Percentiles rank a stretch among this genome's conserved stretches.
Conservation (phyloP, 2,113 vertebrate species). For the Ptilorrhoa leucosticta region DNA sequence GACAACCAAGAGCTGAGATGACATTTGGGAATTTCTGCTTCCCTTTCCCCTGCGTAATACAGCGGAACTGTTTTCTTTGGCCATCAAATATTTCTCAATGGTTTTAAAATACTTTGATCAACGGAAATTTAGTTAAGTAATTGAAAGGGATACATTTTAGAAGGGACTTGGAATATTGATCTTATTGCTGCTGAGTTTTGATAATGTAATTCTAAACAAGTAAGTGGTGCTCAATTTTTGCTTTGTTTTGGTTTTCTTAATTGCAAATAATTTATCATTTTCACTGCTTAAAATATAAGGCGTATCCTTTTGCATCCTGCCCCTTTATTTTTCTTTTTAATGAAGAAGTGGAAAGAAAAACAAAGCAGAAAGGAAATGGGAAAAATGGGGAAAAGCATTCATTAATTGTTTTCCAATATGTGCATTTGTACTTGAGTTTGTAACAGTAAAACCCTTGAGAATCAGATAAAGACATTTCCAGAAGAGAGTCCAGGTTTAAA, state of each 20-base stretch:
- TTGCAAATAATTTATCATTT: not conserved
- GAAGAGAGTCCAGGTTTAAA: not conserved
- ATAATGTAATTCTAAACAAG: not conserved
- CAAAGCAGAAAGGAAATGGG: not conserved
- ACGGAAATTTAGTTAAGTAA: not conserved
- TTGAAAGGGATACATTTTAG: not conserved
- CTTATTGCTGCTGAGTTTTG: not conserved
- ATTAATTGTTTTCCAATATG: not conserved
- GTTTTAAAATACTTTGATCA: not conserved
- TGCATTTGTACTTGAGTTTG: not conserved
- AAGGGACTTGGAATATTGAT: not conserved
- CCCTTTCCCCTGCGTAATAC: not conserved
- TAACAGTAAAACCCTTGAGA: not conserved
- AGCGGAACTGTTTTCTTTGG: not conserved
- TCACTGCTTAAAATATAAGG: not conserved
- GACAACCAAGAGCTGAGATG: not conserved
- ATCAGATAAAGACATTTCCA: constrained; percentile 6
- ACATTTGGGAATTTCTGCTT: not conserved
- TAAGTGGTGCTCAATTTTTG: not conserved
- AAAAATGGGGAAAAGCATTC: not conserved
- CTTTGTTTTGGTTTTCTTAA: not conserved
- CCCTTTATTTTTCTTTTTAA: not conserved
- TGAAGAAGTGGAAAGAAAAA: not conserved
- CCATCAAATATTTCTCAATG: not conserved
- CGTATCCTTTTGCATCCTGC: not conserved